Evolutionary conservation across 2,797 vertebrate genomes (phyloP), one percentile per base, ranked within the genome.

Genomic region (Rhinichthys osculus): DNA sequence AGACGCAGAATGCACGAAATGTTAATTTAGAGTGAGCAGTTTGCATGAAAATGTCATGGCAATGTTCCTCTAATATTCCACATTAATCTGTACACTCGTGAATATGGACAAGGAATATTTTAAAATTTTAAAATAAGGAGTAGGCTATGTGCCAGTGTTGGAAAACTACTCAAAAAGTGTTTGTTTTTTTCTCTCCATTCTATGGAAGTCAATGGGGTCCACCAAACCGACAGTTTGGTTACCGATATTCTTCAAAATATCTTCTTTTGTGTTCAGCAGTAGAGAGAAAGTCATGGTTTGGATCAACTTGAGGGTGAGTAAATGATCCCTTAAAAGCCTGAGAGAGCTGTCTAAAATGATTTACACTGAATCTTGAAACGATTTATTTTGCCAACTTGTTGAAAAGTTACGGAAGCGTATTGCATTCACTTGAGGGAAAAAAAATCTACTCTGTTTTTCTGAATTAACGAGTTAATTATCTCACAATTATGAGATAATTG

Each of bases 81-180:
- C 54, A 62, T 59, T 42, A 27, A 17, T 78, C 7, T 62, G 76
- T 78, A 62, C 1, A 35, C 73, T 76, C 19, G 35, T 54, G 30
- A 77, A 77, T 77, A 21, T 57, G 30, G 35, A 57, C 30, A 77
- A 57, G 50, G 73, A 59, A 59, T 78, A 9, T 78, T 78, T 78
- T 16, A 0, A 3, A 8, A 40, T n/a, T 59, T 78, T 78, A 27
- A 27, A 27, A 27, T 27, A 27, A 59, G 13, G 13, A 59, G 23
- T 42, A 5, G 38, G 38, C 38, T 38, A 33, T 62, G 35, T 42
- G 4, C 14, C 54, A 78, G 14, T 17, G 54, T 42, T 78, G 14
- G 23, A 38, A 78, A 59, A 76, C 19, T 40, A 35, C 19, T 57
- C 47, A 21, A 54, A 54, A 35, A 16, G 1, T 50, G 1, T 50